Base-by-base conservation (phyloP, 2,888 invertebrate genomes). In the Nasonia oneida region DNA sequence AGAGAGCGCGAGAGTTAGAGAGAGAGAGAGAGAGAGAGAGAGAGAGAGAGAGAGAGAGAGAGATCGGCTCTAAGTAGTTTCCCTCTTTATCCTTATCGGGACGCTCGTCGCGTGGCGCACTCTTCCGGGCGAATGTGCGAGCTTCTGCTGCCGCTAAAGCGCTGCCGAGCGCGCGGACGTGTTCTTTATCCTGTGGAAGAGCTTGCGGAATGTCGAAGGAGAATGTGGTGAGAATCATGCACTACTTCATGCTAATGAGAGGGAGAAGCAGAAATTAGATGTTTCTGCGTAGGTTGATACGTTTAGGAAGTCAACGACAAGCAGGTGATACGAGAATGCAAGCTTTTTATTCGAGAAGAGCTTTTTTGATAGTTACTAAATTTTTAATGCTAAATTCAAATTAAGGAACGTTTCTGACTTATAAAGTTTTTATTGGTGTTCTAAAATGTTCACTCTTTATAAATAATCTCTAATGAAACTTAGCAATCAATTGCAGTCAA, bases 61-160 rank as follows among this genome's bases (percentile, higher is more conserved):
- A 84, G 81, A 84, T 85, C 85, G 78, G 77, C 83, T 77, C 50
- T 42, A 74, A 37, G 80, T 74, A 86, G 83, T 76, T 80, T 53
- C 47, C 75, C 57, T 70, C 86, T 80, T 86, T 80, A 83, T 86
- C 85, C 79, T 83, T 82, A 74, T 74, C 77, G 70, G 47, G 57
- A 23, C 12, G 47, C 37, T 67, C 39, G 80, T 74, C 10, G 23
- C 50, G 76, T 86, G 80, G 86, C 86, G 83, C 83, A 18, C 83
- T 71, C 86, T 83, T 50, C 33, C 70, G 82, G 71, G 1, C 29
- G 39, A 64, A 29, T 47, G 39, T 18, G 37, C 61, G 61, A 47
- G 33, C 71, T 47, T 74, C 71, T 39, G 71, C 71, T 42, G 73
- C 42, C 23, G 73, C 42, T n/a, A 37, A n/a, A 39, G n/a, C 42